Evolutionary conservation across 2,888 invertebrate genomes (phyloP), one percentile per base, ranked within the genome.

Genomic region (Rhamnusium bicolor): DNA sequence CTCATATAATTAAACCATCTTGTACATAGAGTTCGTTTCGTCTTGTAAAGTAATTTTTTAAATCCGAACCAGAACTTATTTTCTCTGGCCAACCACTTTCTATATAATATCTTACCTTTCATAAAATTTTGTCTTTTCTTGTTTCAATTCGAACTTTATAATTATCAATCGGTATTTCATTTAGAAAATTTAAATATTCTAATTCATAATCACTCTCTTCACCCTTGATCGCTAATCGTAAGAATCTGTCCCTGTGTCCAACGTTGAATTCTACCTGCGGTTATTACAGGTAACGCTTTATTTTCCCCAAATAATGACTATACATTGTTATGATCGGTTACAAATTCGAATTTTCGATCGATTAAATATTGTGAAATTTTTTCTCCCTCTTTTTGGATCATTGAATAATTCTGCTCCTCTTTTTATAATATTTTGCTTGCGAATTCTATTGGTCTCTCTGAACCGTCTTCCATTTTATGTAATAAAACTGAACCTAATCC

Each of bases 321-420:
- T 14, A 85, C 72, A 4, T 84, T 85, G 66, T 84, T 85, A 65
- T 85, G 84, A 72, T 86, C 85, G 0, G 83, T 81, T 14, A 69
- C 61, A 4, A 86, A 61, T 1, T 76, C 77, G 40, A 69, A 69
- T 19, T 56, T 6, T 3, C 18, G 5, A 27, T 58, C 68, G 16
- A 56, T 49, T 18, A 68, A 19, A 21, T 56, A 68, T 7, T 68
- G 54, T 2, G 49, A 32, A 29, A 68, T 58, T 24, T 68, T 68
- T 18, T 32, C 14, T 27, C 56, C 84, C 68, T 85, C 84, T 53
- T 76, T 80, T 61, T 69, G 62, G 10, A 69, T 62, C 49, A 53
- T 62, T 7, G 62, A 49, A 24, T 62, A 69, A 16, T 61, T 66
- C 32, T 65, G 46, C 19, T 70, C 73, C 40, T 66, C 49, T 69